Base-by-base conservation (phyloP, 2,888 invertebrate genomes). In the Resseliella maxima region DNA sequence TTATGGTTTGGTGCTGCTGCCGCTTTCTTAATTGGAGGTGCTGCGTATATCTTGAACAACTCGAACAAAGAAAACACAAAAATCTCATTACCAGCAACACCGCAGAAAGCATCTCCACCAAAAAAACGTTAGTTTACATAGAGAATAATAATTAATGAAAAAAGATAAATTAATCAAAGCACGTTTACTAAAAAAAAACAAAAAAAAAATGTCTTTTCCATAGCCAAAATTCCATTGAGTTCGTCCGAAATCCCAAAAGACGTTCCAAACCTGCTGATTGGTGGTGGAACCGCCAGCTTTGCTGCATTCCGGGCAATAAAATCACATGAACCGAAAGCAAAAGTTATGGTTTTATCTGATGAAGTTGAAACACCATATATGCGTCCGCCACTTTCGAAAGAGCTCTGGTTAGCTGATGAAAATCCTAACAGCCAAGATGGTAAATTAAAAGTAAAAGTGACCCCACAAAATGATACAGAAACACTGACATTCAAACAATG, bases 371-470 rank as follows among this genome's bases (percentile, higher is more conserved):
- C 94, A 88, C 99, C 99, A 0, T 99, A 99, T 91, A 98, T 98
- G 97, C 93, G 98, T 83, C 98, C 99, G 86, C 99, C 99, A 85
- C 93, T 99, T 88, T 98, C 98, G 45, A 99, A 98, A 92, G 98
- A 98, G 92, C 93, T 99, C 88, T 99, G 98, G 98, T 36, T 31
- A 12, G 93, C 95, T 88, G 90, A 91, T 54, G 93, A 93, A 86
- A 91, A 3, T 15, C 0, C 15, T 1, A 72, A 72, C 31, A 15
- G 31, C 35, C 31, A 72, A 21, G 72, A n/a, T 35, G 3, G 0
- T 12, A 72, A 72, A 18, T 27, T 35, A 0, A 72, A 72, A 72
- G 3, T 15, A 31, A 35, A 31, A 12, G 3, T 3, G 6, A 18
- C 5, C 59, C 6, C 31, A 31, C n/a, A 59, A 59, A 31, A 2